Evolutionary conservation across 2,888 invertebrate genomes (phyloP).

Genomic region (Caenorhabditis uteleia): DNA sequence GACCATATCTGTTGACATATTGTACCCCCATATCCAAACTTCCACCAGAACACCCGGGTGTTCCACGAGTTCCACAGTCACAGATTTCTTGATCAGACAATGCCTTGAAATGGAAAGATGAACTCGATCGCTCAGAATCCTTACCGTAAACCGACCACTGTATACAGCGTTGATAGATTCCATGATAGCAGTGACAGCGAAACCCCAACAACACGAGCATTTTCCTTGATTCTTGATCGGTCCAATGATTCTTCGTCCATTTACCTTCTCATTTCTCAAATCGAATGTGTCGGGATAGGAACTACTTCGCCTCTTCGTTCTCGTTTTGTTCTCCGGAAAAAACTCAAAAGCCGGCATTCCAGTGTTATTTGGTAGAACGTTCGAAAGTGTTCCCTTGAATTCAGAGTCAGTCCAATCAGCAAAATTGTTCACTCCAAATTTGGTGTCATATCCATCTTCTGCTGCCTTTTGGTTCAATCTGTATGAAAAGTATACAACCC

Average conservation of each 20-base stretch:
- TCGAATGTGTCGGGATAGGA: too few relatives aligned
- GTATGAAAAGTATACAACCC: not conserved
- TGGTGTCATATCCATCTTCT: constrained; percentile 1
- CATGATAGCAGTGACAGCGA: constrained; percentile 17
- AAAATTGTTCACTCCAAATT: constrained; percentile 26
- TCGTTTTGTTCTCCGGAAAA: too few relatives aligned
- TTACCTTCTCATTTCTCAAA: constrained; percentile 12
- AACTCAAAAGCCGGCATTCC: too few relatives aligned
- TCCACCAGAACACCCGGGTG: constrained; percentile 21
- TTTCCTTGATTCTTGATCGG: constrained; percentile 17
- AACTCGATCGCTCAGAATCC: not conserved
- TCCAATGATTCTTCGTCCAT: constrained; percentile 11
- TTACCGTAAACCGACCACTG: constrained; percentile 9
- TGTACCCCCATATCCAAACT: too few relatives aligned
- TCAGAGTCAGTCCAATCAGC: constrained; percentile 8
- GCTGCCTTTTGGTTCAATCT: constrained; percentile 14
- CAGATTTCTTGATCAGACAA: constrained; percentile 31
- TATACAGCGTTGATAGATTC: constrained; percentile 13
- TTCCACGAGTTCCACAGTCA: constrained; percentile 22
- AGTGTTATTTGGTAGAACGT: too few relatives aligned
- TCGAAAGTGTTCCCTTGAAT: too few relatives aligned
- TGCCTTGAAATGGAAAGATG: not conserved
- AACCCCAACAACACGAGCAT: constrained; percentile 29
- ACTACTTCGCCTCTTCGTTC: too few relatives aligned
- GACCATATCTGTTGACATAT: too few relatives aligned